Evolutionary conservation across 2,797 vertebrate species (phyloP).

Genomic region (Nannoperca obscura): DNA sequence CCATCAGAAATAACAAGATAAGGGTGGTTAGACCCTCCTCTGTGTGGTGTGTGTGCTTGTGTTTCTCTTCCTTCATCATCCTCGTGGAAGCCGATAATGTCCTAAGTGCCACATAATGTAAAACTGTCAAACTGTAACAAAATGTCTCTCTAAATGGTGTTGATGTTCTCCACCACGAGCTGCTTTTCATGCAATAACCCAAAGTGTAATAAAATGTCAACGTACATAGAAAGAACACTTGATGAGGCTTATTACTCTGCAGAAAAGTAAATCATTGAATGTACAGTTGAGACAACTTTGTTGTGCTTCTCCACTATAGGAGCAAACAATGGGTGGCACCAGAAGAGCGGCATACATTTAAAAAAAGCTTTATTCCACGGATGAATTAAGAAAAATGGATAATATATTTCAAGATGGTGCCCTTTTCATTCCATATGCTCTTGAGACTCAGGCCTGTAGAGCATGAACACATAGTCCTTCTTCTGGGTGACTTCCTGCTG

Average conservation of each 20-base stretch:
- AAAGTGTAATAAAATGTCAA: neutral
- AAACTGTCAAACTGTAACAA: conserved; percentile 21
- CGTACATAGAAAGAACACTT: neutral
- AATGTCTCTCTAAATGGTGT: neutral
- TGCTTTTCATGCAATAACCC: neutral
- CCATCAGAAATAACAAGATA: conserved; percentile 54
- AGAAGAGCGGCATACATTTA: neutral
- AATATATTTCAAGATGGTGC: neutral
- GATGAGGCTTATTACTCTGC: neutral
- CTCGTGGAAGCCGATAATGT: neutral
- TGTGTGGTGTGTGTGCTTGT: neutral
- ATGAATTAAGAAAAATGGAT: neutral
- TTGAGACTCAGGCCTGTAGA: neutral
- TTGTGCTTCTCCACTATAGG: neutral
- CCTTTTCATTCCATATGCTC: neutral
- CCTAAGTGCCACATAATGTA: conserved; percentile 11
- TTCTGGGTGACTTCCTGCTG: neutral
- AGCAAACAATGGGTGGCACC: neutral
- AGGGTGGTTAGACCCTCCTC: neutral
- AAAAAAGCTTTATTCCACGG: neutral
- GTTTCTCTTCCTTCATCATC: conserved; percentile 10
- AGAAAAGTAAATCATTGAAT: neutral
- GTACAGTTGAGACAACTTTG: too few relatives aligned
- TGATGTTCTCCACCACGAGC: neutral
- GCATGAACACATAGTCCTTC: too few relatives aligned